Base-by-base conservation (phyloP, 2,888 invertebrate genomes). In the Cenopis cana region DNA sequence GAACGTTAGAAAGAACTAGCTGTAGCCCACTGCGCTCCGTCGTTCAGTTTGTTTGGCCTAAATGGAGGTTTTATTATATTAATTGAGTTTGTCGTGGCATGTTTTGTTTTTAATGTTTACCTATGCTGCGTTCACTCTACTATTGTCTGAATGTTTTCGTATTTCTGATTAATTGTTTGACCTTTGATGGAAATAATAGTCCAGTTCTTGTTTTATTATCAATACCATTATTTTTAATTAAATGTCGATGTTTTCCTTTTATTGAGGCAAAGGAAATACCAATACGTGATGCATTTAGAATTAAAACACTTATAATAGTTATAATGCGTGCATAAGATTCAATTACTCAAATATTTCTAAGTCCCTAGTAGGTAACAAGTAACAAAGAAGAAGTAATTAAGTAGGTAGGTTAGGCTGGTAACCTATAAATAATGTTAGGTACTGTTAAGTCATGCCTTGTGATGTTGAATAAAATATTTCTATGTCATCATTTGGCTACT, bases 1-100 rank as follows among this genome's bases (percentile, higher is more conserved):
- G 70, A 74, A 76, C 75, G 82, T 76, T 79, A 82, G 82, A 88
- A 77, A 73, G 85, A 80, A 83, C 82, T 74, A 68, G 80, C 62
- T 81, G 78, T 82, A 86, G 74, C 81, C 87, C 85, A 78, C 80
- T 82, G 75, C 77, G 81, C 52, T 85, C 78, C 86, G 77, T 75
- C 79, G 69, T 74, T 75, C 76, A 74, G 76, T 74, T 79, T 76
- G 81, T 82, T 84, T 85, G 86, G 85, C 86, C 88, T 86, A 85
- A 87, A 87, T 86, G 81, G 81, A 84, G 89, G 84, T 86, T 88
- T 86, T 89, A 88, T 86, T 87, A 84, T 75, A 81, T 81, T 85
- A 86, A 89, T 88, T 88, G 85, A 82, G 80, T 78, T 80, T 84
- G 81, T 80, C 80, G 80, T 77, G 79, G 79, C 80, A 78, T 82